Evolutionary conservation across 2,797 vertebrate genomes (phyloP).

Genomic region (Ambastaia sidthimunki): DNA sequence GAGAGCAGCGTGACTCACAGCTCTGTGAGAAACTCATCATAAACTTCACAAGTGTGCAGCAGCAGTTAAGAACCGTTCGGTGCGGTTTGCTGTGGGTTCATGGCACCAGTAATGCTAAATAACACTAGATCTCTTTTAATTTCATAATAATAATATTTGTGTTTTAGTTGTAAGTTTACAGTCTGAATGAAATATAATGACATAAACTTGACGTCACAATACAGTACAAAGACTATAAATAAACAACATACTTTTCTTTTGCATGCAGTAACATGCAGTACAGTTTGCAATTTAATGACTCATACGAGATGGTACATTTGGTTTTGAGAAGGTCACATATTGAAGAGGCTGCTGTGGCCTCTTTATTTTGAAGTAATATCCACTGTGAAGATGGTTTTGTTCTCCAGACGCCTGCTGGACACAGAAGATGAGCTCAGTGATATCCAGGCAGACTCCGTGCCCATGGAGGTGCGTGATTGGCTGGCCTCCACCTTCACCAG

Average conservation of each 20-base stretch:
- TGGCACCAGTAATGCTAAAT: too few relatives aligned
- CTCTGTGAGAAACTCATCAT: slow-evolving; percentile 21
- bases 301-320: not conserved
- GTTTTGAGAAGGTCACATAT: not conserved
- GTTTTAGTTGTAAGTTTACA: not conserved
- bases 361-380: slow-evolving; percentile 16
- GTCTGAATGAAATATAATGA: not conserved
- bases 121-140: too few relatives aligned
- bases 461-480: slow-evolving; percentile 95
- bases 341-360: not conserved
- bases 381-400: slow-evolving; percentile 29
- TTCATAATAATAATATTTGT: too few relatives aligned
- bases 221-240: not conserved
- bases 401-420: slow-evolving; percentile 88
- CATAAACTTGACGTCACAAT: not conserved
- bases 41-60: not conserved
- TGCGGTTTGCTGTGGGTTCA: too few relatives aligned
- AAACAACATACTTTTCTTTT: not conserved
- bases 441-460: slow-evolving; percentile 91
- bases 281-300: not conserved
- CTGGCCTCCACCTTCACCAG: slow-evolving; percentile 95
- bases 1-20: slow-evolving; percentile 34
- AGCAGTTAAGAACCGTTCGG: not conserved
- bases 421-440: slow-evolving; percentile 95
- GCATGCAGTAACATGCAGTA: not conserved